Conservation (phyloP, 2,888 invertebrate genomes). For the Allygus modestus region DNA sequence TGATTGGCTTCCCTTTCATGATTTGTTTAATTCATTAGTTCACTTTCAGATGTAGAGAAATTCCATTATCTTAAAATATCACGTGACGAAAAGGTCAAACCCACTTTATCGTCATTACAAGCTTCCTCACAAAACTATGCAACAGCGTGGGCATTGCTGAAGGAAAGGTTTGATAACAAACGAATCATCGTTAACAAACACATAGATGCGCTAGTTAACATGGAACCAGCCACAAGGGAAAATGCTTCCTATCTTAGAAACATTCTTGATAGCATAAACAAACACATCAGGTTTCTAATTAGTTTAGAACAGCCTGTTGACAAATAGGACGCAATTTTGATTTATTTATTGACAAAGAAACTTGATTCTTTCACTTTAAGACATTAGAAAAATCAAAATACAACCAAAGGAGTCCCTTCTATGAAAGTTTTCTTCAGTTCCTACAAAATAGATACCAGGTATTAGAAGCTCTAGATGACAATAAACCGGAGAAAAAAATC, state of each 20-base stretch:
- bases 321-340: too few relatives aligned
- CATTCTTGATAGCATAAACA: not conserved
- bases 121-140: too few relatives aligned
- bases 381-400: conserved; percentile 16
- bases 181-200: conserved; percentile 22
- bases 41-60: too few relatives aligned
- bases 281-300: not conserved
- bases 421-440: conserved; percentile 14
- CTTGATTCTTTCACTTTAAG: not conserved
- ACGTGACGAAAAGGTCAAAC: too few relatives aligned
- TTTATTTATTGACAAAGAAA: too few relatives aligned
- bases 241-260: not conserved
- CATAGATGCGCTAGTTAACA: not conserved
- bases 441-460: not conserved
- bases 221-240: not conserved
- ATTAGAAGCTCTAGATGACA: conserved; percentile 15
- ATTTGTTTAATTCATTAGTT: too few relatives aligned
- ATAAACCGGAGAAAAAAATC: not conserved
- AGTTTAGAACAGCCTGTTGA: not conserved
- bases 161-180: too few relatives aligned
- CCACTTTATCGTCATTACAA: too few relatives aligned
- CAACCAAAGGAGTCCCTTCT: not conserved
- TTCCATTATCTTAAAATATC: too few relatives aligned
- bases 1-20: too few relatives aligned
- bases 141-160: too few relatives aligned